These are phyloP conservation scores for Melieria picta DNA, from an alignment of 2,888 invertebrate species.

Conservation along the genomic window DNA sequence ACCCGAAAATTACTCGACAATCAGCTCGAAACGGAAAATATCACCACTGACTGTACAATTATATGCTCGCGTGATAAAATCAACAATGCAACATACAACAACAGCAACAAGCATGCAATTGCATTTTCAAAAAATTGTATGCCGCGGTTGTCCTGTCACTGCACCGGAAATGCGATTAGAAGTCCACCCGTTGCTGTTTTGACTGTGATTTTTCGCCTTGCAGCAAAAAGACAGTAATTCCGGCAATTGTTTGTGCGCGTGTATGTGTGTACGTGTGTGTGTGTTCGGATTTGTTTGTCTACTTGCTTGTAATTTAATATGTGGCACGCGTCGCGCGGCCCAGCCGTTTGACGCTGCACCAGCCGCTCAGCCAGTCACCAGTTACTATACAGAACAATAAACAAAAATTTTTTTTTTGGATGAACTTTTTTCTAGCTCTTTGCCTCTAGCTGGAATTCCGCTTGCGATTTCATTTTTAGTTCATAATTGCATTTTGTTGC, in stretches of 20 bases:
- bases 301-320: constrained; percentile 59
- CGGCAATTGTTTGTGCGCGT: not conserved
- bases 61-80: no score
- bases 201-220: not conserved
- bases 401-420: no score
- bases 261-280: constrained; percentile 3
- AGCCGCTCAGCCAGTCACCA: not conserved
- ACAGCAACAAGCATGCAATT: constrained; percentile 14
- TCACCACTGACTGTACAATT: no score
- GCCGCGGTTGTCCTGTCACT: not conserved
- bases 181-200: constrained; percentile 10
- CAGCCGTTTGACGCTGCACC: constrained; percentile 16
- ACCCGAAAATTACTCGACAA: no score
- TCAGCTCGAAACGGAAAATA: no score
- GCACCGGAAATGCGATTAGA: constrained; percentile 28
- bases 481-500: no score
- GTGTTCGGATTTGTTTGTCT: not conserved
- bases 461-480: no score
- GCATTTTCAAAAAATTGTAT: not conserved
- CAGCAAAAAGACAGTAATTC: not conserved
- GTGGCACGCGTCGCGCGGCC: constrained; percentile 55
- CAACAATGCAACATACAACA: no score
- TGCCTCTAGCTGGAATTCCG: no score
- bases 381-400: no score
- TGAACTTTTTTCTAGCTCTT: no score